These are phyloP conservation scores for Chaetogeoica ovagalla DNA, from an alignment of 2,888 invertebrate genomes.

Conservation along the genomic window DNA sequence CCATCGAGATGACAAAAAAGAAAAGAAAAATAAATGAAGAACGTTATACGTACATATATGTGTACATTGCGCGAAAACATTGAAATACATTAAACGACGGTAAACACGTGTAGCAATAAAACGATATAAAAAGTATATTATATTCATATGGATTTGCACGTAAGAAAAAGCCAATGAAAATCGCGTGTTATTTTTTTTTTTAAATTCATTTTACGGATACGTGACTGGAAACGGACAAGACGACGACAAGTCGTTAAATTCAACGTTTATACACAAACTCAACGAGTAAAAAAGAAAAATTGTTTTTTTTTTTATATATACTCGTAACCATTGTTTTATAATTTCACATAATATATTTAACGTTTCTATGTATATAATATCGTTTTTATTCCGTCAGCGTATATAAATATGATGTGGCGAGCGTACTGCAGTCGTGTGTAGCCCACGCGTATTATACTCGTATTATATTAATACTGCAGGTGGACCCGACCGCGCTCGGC, in stretches of 20 bases:
- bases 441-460: background rate
- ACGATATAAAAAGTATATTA: slow-evolving; percentile 6
- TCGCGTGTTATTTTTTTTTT: slow-evolving; percentile 46
- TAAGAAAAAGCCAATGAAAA: slow-evolving; percentile 36
- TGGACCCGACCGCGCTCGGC: slow-evolving; percentile 13
- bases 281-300: slow-evolving; percentile 21
- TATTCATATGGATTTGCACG: slow-evolving; percentile 17
- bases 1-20: slow-evolving; percentile 38
- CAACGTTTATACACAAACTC: slow-evolving; percentile 7
- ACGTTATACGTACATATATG: background rate
- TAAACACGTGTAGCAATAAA: slow-evolving; percentile 52
- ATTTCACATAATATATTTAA: background rate
- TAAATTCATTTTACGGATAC: slow-evolving; percentile 46
- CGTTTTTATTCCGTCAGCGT: background rate
- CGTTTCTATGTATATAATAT: background rate
- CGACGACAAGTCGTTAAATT: slow-evolving; percentile 45
- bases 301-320: too few species aligned
- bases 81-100: slow-evolving; percentile 48
- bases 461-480: too few species aligned
- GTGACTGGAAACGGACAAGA: slow-evolving; percentile 22
- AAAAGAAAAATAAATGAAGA: background rate
- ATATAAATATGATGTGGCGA: background rate
- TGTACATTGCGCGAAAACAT: slow-evolving; percentile 36
- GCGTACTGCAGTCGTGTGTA: background rate
- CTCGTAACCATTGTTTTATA: slow-evolving; percentile 29